These are phyloP conservation scores for Listrodromus nycthemerus DNA, from an alignment of 2,888 invertebrate genomes.

Conservation along the genomic window DNA sequence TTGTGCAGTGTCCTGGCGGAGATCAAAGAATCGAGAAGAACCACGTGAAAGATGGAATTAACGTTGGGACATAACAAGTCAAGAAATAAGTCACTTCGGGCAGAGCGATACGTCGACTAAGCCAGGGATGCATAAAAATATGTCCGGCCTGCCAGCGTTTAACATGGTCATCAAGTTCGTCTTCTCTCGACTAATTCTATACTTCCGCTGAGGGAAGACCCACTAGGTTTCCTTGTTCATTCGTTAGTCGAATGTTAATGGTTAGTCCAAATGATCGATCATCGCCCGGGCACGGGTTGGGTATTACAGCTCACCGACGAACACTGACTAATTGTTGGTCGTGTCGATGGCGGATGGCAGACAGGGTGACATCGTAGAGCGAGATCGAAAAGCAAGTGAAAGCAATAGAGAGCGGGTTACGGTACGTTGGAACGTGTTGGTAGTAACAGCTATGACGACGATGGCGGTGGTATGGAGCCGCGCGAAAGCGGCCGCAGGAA, in stretches of 20 bases:
- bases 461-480: conserved; percentile 53
- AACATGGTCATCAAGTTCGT: neutral
- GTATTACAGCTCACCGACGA: conserved; percentile 32
- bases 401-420: conserved; percentile 27
- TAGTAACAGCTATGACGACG: conserved; percentile 44
- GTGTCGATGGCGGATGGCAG: conserved; percentile 71
- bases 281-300: conserved; percentile 30
- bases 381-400: conserved; percentile 61
- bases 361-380: conserved; percentile 71
- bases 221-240: neutral
- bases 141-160: neutral
- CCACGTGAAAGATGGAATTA: conserved; percentile 4
- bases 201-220: neutral
- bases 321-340: conserved; percentile 76
- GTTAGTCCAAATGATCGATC: conserved; percentile 39
- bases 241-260: neutral
- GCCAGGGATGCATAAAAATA: neutral
- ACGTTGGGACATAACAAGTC: neutral
- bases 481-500: conserved; percentile 72
- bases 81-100: neutral
- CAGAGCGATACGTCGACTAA: neutral
- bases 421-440: conserved; percentile 33
- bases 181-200: neutral
- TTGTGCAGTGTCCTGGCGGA: conserved; percentile 22
- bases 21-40: conserved; percentile 45